Conservation (phyloP, 2,113 vertebrate genomes). For the Carollia perspicillata region DNA sequence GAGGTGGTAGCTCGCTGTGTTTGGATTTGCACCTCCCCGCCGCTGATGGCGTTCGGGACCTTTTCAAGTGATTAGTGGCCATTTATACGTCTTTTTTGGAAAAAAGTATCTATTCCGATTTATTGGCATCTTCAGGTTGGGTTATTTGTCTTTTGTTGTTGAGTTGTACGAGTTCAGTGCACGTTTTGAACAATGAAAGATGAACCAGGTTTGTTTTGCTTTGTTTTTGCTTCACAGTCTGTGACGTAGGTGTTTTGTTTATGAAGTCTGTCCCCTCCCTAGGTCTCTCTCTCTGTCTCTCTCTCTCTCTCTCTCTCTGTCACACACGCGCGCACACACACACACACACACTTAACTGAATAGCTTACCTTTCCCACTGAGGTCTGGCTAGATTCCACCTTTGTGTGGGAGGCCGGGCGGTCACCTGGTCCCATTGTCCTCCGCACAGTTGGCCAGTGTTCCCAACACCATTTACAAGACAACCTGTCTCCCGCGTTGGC, state of each 20-base stretch:
- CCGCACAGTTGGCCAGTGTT: background rate
- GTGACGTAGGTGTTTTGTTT: background rate
- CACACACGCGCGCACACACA: background rate
- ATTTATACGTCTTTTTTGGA: background rate
- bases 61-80: background rate
- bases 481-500: background rate
- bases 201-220: background rate
- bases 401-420: background rate
- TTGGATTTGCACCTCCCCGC: background rate
- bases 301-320: no score
- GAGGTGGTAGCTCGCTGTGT: fast-evolving
- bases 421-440: background rate
- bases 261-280: background rate
- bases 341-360: background rate
- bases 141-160: background rate
- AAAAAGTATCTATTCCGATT: background rate
- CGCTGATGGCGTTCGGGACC: background rate
- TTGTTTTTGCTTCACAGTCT: background rate
- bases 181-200: background rate
- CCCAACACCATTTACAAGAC: background rate
- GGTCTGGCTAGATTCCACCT: background rate
- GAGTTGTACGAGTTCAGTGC: background rate
- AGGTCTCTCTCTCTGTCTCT: no score
- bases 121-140: background rate
- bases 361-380: background rate